Evolutionary conservation across 2,888 invertebrate genomes (phyloP).

Genomic region (Oscheius sp.): DNA sequence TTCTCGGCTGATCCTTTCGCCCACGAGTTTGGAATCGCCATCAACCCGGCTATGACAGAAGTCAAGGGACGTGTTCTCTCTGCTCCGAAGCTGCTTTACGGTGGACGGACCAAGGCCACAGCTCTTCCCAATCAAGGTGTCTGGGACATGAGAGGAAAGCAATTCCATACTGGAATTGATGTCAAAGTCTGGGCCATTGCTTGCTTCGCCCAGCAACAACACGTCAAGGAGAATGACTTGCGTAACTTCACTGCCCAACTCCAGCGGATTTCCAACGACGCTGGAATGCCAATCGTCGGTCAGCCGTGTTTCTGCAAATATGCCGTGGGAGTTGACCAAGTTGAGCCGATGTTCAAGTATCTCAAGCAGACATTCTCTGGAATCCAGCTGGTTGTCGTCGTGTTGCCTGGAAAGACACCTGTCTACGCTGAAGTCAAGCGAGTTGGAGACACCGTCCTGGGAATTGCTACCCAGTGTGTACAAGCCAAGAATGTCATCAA

Average conservation of each 20-base stretch:
- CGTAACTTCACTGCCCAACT: conserved; percentile 94
- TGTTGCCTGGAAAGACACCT: conserved; percentile 61
- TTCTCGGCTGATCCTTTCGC: conserved; percentile 68
- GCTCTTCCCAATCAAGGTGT: conserved; percentile 67
- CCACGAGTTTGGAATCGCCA: conserved; percentile 60
- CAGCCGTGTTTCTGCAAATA: conserved; percentile 68
- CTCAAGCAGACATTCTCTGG: conserved; percentile 47
- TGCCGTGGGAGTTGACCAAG: no score
- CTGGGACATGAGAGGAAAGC: conserved; percentile 67
- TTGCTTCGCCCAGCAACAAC: conserved; percentile 98
- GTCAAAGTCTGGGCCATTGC: conserved; percentile 99
- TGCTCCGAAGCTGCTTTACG: conserved; percentile 66
- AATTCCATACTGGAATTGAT: conserved; percentile 97
- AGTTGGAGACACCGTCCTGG: no score
- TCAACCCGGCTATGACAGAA: conserved; percentile 64
- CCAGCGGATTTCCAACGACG: conserved; percentile 98
- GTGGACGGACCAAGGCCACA: conserved; percentile 57
- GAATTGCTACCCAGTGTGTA: conserved; percentile 73
- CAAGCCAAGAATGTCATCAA: conserved; percentile 70
- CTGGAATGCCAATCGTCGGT: conserved; percentile 65
- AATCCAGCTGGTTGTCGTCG: conserved; percentile 67
- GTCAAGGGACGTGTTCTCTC: conserved; percentile 66
- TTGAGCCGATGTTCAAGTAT: conserved; percentile 47
- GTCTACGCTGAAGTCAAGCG: conserved; percentile 99
- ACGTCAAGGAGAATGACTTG: conserved; percentile 94